Percentiles rank a stretch among this genome's conserved stretches.
These are phyloP conservation scores for Asarcornis scutulata DNA, from an alignment of 2,113 vertebrate genomes.

Conservation along the genomic window DNA sequence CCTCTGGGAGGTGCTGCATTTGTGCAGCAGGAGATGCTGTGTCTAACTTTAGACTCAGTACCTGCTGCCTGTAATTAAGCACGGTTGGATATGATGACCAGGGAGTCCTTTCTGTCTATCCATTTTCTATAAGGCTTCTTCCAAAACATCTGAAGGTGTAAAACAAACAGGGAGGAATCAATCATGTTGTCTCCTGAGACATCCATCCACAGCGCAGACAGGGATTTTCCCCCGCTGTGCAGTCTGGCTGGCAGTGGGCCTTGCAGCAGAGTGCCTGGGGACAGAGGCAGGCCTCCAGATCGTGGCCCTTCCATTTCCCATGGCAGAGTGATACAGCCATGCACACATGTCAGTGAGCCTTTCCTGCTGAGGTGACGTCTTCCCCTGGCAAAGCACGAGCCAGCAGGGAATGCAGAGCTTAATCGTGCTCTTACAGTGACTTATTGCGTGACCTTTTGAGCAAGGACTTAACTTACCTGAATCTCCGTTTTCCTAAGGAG, in stretches of 20 bases:
- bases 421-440: background rate
- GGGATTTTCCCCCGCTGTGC: fast-evolving
- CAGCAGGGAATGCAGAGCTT: background rate
- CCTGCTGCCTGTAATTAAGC: background rate
- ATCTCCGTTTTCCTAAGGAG: background rate
- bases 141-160: fast-evolving
- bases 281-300: fast-evolving
- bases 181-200: too few species aligned
- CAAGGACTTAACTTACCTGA: background rate
- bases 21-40: background rate
- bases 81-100: background rate
- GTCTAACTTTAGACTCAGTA: fast-evolving
- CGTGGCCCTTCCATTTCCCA: fast-evolving
- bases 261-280: fast-evolving
- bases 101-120: too few species aligned
- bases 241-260: background rate
- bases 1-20: background rate
- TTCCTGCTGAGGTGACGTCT: background rate
- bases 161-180: background rate
- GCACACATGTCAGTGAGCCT: fast-evolving
- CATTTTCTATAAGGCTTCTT: background rate
- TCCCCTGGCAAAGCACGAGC: background rate
- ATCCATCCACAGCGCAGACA: fast-evolving
- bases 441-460: background rate
- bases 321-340: fast-evolving